Percentiles rank a stretch among this genome's conserved stretches.
Conservation (phyloP, 2,797 vertebrate species). For the Taeniopygia guttata region DNA sequence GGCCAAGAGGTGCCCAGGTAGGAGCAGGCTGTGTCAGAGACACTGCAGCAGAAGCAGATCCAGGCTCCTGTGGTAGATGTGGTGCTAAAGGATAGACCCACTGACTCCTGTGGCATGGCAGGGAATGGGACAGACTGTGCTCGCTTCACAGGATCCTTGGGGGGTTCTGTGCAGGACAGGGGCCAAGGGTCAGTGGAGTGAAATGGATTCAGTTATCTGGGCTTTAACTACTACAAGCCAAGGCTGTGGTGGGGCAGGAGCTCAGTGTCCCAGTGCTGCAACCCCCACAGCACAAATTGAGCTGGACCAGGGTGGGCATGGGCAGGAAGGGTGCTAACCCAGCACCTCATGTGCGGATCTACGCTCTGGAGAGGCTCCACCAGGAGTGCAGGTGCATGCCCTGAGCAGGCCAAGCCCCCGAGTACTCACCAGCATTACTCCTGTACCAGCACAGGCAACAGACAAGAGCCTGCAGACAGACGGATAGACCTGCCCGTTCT, state of each 20-base stretch:
- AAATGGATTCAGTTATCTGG: neutral
- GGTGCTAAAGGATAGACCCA: neutral
- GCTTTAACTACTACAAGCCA: neutral
- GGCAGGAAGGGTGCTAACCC: neutral
- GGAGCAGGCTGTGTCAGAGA: neutral
- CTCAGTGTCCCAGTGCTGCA: neutral
- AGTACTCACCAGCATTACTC: neutral
- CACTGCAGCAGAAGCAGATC: neutral
- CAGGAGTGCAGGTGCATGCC: rapidly evolving
- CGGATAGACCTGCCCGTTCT: neutral
- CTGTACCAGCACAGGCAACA: neutral
- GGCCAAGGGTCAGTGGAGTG: neutral
- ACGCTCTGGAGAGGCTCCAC: neutral
- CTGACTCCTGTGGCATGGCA: neutral
- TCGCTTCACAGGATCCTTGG: neutral
- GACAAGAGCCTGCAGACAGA: neutral
- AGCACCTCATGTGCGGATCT: rapidly evolving
- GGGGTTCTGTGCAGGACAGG: neutral
- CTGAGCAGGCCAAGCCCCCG: rapidly evolving
- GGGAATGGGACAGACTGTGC: neutral
- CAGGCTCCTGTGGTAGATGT: neutral
- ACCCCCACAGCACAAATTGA: neutral
- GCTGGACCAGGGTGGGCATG: neutral
- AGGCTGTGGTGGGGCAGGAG: neutral
- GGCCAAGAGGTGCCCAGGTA: neutral